Conservation (phyloP, 92 coral and sea anemone genomes). For the Palythoa grandiflora region DNA sequence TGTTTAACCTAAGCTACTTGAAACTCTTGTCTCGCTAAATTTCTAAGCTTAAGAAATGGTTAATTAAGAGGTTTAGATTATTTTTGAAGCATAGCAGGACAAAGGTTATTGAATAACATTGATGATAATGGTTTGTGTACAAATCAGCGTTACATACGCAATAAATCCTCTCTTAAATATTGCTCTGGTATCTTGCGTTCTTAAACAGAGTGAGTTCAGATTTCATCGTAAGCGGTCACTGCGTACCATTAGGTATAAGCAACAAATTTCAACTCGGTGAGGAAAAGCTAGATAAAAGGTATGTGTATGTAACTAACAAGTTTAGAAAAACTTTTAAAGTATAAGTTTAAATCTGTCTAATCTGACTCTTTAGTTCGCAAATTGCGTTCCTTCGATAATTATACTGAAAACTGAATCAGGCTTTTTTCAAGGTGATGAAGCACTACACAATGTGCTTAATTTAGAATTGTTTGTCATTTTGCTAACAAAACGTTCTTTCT, state of each 20-base stretch:
- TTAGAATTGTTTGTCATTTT: conserved; percentile 12
- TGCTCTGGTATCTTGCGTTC: conserved; percentile 9
- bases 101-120: not conserved
- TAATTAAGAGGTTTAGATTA: not conserved
- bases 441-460: not conserved
- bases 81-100: not conserved
- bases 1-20: not conserved
- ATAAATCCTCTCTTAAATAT: not conserved
- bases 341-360: not conserved
- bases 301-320: not conserved
- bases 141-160: not conserved
- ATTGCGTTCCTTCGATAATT: not conserved
- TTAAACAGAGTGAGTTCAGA: not conserved
- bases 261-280: not conserved
- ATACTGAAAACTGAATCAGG: not conserved
- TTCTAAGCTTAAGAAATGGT: too few species aligned
- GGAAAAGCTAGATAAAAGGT: not conserved
- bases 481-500: conserved; percentile 16
- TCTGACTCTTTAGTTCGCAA: not conserved
- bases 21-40: not conserved
- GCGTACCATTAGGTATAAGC: not conserved
- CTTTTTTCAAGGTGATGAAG: not conserved
- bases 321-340: not conserved
- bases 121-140: not conserved
- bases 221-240: not conserved